Evolutionary conservation across 2,113 vertebrate species (phyloP), one percentile per base, ranked within the genome.

Genomic region (Myocastor coypus): DNA sequence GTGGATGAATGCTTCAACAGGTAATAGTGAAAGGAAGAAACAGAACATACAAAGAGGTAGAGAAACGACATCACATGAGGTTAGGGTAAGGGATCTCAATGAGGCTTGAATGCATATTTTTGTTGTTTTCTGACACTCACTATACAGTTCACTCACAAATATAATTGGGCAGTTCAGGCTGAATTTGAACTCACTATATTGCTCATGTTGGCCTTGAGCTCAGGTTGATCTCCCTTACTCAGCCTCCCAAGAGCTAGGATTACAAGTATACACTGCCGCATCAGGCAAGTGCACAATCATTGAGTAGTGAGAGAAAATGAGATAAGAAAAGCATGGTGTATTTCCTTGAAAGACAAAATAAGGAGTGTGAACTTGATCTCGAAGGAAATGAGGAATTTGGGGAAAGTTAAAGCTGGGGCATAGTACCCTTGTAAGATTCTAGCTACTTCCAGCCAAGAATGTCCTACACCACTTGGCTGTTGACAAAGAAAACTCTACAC

Each of bases 291-390:
- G 52, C 16, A 89, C 46, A 9, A 71, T 16, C 42, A 94, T 50
- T 37, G 66, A 92, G 26, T 30, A 52, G 42, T 57, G 9, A 42
- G 24, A 93, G 16, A 37, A 75, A 12, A 8, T 40, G 80, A 28
- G 22, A 61, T 26, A 89, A 13, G 91, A 93, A 95, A 91, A 64
- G n/a, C 82, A 92, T 61, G n/a, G 4, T 71, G 37, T 46, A 89
- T 94, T 87, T 93, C 64, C 40, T 97, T 86, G 26, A 37, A 78
- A 59, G 63, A 90, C 52, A 87, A 86, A 92, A 75, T 81, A 63
- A 40, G n/a, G 37, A 92, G 26, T 78, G 11, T 94, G 50, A 17
- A n/a, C 50, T 50, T 69, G 24, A 85, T 73, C 61, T 87, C 88
- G 84, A 87, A 69, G 16, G 32, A 84, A 95, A 80, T 59, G 26